Evolutionary conservation across 2,797 vertebrate genomes (phyloP), one percentile per base, ranked within the genome.

Genomic region (Oceanodroma leucorhoa): DNA sequence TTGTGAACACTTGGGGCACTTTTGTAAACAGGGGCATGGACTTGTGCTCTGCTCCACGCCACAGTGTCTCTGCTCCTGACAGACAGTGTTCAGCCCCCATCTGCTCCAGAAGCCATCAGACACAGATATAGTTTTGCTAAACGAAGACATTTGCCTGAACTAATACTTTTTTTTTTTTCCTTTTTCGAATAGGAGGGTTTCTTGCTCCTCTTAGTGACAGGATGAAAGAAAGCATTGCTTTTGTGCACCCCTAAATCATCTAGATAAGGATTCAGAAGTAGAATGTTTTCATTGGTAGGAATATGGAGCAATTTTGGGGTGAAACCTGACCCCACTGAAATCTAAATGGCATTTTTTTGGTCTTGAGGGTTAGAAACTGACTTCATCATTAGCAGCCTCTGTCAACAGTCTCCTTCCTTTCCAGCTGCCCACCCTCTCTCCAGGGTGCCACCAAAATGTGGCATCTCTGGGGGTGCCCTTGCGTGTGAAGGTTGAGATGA

Each of bases 1-100:
- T 61, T 43, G 80, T 38, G 71, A 90, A 83, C 55, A 80, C 43
- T 94, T 81, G 62, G 62, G 58, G 73, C 83, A 86, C 60, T 92
- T 96, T 17, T 76, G 55, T 90, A 96, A 92, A 80, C 66, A 93
- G 73, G 77, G 61, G 38, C 87, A 89, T 23, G 86, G 83, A 53
- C 90, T 92, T 77, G 51, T 73, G 90, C 83, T 93, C 51, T 77
- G 24, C 75, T 90, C 58, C 90, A 94, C 9, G 3, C 88, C 78
- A 85, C 88, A 70, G 4, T 30, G 90, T 80, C 93, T 92, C 86
- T 86, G 26, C 60, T 86, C 54, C 69, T 91, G 41, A 84, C 90
- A 94, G 57, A 60, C 43, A 3, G 32, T 48, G 27, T 7, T 93
- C 90, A 90, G 54, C 20, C 30, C 29, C 26, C 32, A 30, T 91